Evolutionary conservation across 2,888 invertebrate genomes (phyloP).

Genomic region (Taphrorychus bicolor): DNA sequence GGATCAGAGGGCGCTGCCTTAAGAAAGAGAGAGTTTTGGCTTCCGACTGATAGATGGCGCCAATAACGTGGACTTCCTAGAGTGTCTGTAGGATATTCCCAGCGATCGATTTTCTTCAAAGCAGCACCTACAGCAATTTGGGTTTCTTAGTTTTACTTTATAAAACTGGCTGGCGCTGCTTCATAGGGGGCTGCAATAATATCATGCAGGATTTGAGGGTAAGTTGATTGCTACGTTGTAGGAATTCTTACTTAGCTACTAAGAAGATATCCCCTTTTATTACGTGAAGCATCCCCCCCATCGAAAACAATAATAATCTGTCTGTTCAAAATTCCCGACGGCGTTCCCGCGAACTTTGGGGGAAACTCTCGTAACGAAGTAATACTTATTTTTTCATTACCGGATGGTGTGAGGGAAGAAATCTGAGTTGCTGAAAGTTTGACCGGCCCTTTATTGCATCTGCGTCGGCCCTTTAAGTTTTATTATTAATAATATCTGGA

Average conservation of each 20-base stretch:
- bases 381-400: slow-evolving; percentile 27
- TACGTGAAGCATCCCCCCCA: not conserved
- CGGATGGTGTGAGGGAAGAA: slow-evolving; percentile 13
- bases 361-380: slow-evolving; percentile 13
- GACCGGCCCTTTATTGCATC: slow-evolving; percentile 1
- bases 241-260: not conserved
- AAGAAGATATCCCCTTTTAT: not conserved
- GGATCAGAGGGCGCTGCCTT: too few species aligned
- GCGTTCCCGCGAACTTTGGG: not conserved
- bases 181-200: too few species aligned
- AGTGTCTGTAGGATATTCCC: too few species aligned
- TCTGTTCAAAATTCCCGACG: slow-evolving; percentile 1
- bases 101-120: too few species aligned
- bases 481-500: not conserved
- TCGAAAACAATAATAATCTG: not conserved
- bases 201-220: not conserved
- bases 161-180: too few species aligned
- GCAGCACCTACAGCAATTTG: too few species aligned
- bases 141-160: too few species aligned
- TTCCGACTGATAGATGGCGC: too few species aligned
- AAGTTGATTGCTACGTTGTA: not conserved
- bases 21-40: too few species aligned
- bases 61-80: too few species aligned
- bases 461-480: not conserved
- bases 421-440: slow-evolving; percentile 6